phyloP scores from a whole-genome alignment of 2,888 invertebrate genomes.

The Tenodera sinensis region DNA sequence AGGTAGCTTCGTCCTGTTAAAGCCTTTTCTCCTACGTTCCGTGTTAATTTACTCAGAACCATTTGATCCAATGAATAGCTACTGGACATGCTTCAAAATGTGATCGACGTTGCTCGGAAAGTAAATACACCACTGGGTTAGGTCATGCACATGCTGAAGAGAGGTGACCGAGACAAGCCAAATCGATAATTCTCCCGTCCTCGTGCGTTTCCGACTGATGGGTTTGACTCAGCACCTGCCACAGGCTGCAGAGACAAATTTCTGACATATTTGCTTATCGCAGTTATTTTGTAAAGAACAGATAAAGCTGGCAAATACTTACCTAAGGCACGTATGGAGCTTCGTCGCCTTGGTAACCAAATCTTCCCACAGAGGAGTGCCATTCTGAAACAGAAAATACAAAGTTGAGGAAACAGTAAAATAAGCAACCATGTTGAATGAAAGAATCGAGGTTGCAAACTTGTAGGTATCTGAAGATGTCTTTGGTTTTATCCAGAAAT shows the following conservation, averaged over 20 bases:
- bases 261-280: background rate
- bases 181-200: background rate
- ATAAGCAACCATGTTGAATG: no score
- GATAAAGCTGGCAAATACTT: conserved; percentile 46
- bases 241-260: background rate
- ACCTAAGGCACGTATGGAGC: conserved; percentile 90
- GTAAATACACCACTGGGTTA: background rate
- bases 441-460: no score
- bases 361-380: conserved; percentile 93
- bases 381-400: conserved; percentile 69
- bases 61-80: no score
- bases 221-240: background rate
- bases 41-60: no score
- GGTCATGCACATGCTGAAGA: background rate
- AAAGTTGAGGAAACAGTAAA: background rate
- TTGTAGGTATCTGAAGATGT: no score
- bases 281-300: conserved; percentile 28
- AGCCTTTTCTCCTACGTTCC: no score
- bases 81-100: no score
- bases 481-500: no score
- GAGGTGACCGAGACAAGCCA: background rate
- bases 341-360: conserved; percentile 90
- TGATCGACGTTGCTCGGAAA: background rate
- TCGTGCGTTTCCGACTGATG: background rate
- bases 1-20: no score